These are phyloP conservation scores for Centruroides sculpturatus DNA, from an alignment of 1,140 invertebrate species.

Conservation along the genomic window DNA sequence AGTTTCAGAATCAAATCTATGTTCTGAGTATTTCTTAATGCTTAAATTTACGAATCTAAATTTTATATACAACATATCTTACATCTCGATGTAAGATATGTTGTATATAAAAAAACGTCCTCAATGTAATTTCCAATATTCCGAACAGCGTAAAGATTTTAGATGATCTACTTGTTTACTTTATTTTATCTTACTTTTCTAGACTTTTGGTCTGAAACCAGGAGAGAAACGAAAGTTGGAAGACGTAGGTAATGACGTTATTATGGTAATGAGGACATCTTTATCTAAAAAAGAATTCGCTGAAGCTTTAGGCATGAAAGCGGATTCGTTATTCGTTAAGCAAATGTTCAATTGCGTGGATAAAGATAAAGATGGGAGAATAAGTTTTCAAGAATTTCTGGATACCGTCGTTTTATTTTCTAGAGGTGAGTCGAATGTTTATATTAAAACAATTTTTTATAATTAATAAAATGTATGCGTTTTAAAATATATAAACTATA, in stretches of 20 bases:
- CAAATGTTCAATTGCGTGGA: constrained; percentile 99
- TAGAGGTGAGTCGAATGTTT: constrained; percentile 21
- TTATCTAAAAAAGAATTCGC: constrained; percentile 92
- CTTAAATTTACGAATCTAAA: no score
- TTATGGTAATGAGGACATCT: constrained; percentile 84
- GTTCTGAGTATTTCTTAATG: no score
- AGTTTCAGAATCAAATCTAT: no score
- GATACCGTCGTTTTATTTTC: constrained; percentile 75
- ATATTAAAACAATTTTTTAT: no score
- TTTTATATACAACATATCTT: no score
- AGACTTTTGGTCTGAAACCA: constrained; percentile 29
- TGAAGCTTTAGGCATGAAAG: constrained; percentile 87
- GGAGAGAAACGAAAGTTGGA: constrained; percentile 42
- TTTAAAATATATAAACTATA: no score
- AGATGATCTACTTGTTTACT: background rate
- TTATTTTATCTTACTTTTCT: background rate
- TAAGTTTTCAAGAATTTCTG: constrained; percentile 95
- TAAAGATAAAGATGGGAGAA: constrained; percentile 85
- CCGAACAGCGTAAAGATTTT: no score
- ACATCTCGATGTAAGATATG: no score
- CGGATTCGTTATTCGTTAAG: constrained; percentile 90
- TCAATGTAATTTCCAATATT: no score
- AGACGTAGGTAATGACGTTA: constrained; percentile 53
- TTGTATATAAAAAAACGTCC: no score
- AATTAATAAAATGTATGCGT: no score